Evolutionary conservation across 2,797 vertebrate species (phyloP), one percentile per base, ranked within the genome.

Genomic region (Micrastur ruficollis): DNA sequence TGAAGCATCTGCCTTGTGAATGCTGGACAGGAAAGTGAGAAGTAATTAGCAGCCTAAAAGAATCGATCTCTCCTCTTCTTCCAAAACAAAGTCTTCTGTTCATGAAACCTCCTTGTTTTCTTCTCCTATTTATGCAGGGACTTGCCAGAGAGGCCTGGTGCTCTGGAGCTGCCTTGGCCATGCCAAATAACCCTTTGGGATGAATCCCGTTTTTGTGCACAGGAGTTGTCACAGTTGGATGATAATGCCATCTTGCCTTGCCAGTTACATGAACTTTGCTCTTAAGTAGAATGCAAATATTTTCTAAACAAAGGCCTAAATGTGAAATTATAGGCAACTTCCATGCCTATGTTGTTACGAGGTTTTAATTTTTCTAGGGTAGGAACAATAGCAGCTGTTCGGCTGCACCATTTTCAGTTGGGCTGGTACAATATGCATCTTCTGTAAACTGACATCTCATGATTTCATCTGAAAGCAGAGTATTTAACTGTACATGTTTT

Each of bases 281-380:
- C 97, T 97, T 93, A 95, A 93, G 79, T 82, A 82, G 82, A 95
- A 82, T 92, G 95, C 94, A 95, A 95, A 92, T 87, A 6, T 90
- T 86, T 97, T 95, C 95, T 93, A 92, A 96, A 98, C 97, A 98
- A 97, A 98, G 97, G 85, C 84, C 90, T 95, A 97, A 98, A 98
- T 98, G 96, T 98, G 96, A 97, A 98, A 93, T 95, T 93, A 97
- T 81, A 95, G 94, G 86, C 93, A 94, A 95, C 89, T 94, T 95
- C 96, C 97, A 97, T 98, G 98, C 98, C 98, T 97, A 97, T 97
- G 95, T 96, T 98, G 96, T 98, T 98, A 98, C 94, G 96, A 98
- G 97, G 97, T 97, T 92, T 95, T 97, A 75, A 96, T 97, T 97
- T 98, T 97, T 91, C 94, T 93, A 78, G 90, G 79, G 52, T 93